Conservation (phyloP, 2,888 invertebrate genomes). For the Meteorus colon region DNA sequence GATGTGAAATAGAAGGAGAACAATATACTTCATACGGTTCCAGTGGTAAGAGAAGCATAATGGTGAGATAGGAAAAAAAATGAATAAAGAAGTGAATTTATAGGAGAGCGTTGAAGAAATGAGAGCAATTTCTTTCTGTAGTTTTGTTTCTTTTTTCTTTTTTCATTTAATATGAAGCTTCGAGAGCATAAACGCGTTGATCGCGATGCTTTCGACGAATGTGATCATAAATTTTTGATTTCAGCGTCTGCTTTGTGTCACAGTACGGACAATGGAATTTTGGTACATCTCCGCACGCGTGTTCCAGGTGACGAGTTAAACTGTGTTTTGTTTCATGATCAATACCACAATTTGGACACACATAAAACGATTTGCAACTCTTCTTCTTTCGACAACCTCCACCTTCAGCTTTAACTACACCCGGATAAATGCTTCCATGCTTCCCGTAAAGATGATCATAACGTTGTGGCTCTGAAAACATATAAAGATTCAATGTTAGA, state of each 20-base stretch:
- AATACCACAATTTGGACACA: conserved; percentile 76
- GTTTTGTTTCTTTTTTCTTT: background rate
- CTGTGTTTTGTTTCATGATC: conserved; percentile 77
- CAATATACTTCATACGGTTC: background rate
- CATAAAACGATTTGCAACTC: conserved; percentile 52
- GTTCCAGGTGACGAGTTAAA: conserved; percentile 72
- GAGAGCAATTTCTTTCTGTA: background rate
- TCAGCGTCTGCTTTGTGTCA: conserved; percentile 65
- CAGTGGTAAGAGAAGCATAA: background rate
- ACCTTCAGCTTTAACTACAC: conserved; percentile 50
- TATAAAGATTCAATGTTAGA: conserved; percentile 43
- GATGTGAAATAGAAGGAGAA: background rate
- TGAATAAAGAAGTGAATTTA: background rate
- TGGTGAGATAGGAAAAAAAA: conserved; percentile 2
- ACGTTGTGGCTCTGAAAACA: conserved; percentile 58
- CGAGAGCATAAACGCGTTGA: background rate
- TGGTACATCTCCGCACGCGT: conserved; percentile 69
- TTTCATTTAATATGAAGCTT: background rate
- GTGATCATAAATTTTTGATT: conserved; percentile 66
- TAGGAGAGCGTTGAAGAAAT: background rate
- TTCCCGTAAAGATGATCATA: conserved; percentile 52
- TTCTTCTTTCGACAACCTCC: conserved; percentile 43
- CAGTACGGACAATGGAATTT: conserved; percentile 70
- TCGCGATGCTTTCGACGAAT: conserved; percentile 63
- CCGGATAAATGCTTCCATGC: conserved; percentile 50